Evolutionary conservation across 2,113 vertebrate genomes (phyloP).

Genomic region (Camelus bactrianus): DNA sequence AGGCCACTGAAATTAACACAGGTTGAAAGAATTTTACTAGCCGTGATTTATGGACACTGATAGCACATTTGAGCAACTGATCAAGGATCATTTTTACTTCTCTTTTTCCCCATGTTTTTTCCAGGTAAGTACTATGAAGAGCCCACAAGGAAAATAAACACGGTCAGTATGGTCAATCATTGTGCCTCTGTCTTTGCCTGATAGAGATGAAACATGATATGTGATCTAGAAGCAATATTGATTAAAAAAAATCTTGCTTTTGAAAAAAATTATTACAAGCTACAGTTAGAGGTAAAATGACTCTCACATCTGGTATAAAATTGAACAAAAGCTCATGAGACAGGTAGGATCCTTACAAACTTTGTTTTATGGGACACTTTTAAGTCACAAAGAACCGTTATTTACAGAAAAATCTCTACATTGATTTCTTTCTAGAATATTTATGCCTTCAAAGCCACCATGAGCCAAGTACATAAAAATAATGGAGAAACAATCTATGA

Average conservation of each 20-base stretch:
- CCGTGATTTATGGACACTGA: background rate
- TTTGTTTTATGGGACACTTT: background rate
- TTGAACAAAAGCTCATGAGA: background rate
- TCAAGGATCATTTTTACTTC: background rate
- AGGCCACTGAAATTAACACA: background rate
- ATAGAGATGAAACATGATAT: background rate
- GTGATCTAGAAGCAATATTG: background rate
- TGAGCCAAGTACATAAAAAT: background rate
- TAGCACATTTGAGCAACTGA: background rate
- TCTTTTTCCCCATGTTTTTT: background rate
- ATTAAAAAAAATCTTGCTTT: background rate
- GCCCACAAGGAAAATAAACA: background rate
- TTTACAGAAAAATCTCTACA: background rate
- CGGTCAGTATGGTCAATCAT: background rate
- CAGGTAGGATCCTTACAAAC: background rate
- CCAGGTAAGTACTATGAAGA: background rate
- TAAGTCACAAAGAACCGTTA: background rate
- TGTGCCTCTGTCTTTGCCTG: background rate
- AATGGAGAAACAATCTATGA: background rate
- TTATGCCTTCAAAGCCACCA: background rate
- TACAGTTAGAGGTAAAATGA: background rate
- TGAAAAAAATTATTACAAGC: background rate
- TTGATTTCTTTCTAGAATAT: slow-evolving; percentile 20
- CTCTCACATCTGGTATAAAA: background rate
- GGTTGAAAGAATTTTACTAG: background rate